Conservation (phyloP, 2,797 vertebrate species). For the Anguilla pacifica region DNA sequence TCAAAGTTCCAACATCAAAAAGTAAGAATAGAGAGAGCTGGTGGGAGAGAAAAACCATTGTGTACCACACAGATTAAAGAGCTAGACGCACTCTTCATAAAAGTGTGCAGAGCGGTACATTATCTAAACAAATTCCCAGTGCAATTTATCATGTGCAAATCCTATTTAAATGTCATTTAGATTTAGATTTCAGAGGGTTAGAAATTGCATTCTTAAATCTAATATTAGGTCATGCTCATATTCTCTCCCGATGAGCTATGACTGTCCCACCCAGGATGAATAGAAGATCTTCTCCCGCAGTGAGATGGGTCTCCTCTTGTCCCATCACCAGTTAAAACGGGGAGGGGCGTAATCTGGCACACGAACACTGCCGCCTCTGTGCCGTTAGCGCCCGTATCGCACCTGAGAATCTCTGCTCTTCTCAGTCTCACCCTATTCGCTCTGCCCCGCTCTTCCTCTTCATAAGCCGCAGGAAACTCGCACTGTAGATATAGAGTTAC, state of each 20-base stretch:
- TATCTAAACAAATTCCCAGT: too few species aligned
- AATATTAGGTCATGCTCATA: not conserved
- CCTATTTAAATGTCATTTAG: too few species aligned
- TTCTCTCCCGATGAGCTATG: not conserved
- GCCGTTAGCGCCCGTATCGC: not conserved
- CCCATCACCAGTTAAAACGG: not conserved
- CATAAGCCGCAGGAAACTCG: not conserved
- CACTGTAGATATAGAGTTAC: not conserved
- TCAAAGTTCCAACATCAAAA: not conserved
- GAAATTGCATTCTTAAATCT: too few species aligned
- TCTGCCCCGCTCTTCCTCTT: not conserved
- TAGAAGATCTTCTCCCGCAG: not conserved
- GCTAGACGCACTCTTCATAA: too few species aligned
- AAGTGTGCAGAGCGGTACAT: too few species aligned
- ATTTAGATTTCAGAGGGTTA: too few species aligned
- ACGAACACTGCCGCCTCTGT: not conserved
- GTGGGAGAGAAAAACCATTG: not conserved
- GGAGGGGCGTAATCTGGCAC: not conserved
- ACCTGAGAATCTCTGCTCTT: not conserved
- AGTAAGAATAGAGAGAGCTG: not conserved
- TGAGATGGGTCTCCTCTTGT: not conserved
- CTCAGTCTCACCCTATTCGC: not conserved
- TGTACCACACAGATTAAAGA: too few species aligned
- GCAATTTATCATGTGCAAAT: too few species aligned
- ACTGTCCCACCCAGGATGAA: not conserved